These are phyloP conservation scores for Prunella fulvescens DNA, from an alignment of 2,113 vertebrate genomes.

Conservation along the genomic window DNA sequence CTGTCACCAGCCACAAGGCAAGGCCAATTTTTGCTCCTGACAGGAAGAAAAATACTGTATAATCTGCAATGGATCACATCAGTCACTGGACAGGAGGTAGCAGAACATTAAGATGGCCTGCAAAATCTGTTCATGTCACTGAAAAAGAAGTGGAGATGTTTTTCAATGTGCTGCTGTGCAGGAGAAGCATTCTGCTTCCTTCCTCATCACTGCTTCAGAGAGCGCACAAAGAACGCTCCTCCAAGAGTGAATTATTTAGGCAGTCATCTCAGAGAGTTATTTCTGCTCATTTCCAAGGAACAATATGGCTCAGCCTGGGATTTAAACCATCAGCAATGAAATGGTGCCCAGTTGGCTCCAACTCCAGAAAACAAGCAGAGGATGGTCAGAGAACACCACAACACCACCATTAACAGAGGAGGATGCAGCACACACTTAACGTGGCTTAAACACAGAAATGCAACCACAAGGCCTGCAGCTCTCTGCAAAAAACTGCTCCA, in stretches of 20 bases:
- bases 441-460: fast-evolving
- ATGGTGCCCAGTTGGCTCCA: neutral
- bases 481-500: neutral
- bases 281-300: slow-evolving; percentile 24
- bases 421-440: fast-evolving
- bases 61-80: neutral
- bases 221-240: neutral
- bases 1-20: slow-evolving; percentile 24
- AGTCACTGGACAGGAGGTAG: neutral
- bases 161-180: neutral
- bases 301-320: neutral
- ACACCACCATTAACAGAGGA: neutral
- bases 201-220: neutral
- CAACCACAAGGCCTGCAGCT: neutral
- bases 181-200: neutral
- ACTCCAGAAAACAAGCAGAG: neutral
- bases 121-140: neutral
- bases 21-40: neutral
- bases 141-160: neutral
- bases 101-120: neutral
- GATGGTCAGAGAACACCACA: neutral
- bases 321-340: slow-evolving; percentile 29
- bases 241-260: slow-evolving; percentile 35
- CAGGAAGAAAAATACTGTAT: slow-evolving; percentile 5
- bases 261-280: slow-evolving; percentile 26